Evolutionary conservation across 2,888 invertebrate genomes (phyloP).

Genomic region (Meganola albula): DNA sequence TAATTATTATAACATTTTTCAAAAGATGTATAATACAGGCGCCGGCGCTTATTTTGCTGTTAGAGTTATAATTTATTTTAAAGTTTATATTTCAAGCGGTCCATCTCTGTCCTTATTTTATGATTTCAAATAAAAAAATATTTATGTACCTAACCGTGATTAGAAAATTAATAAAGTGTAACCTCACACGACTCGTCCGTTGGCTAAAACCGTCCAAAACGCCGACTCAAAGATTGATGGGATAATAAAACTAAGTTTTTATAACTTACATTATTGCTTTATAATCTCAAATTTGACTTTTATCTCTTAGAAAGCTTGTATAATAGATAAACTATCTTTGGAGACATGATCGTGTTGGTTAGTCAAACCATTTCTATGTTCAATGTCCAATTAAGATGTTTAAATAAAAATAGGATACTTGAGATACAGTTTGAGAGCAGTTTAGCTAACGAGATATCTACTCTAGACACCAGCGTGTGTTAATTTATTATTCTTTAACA

Average conservation of each 20-base stretch:
- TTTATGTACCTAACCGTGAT: conserved; percentile 17
- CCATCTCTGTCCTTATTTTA: neutral
- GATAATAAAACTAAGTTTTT: conserved; percentile 68
- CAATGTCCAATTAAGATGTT: conserved; percentile 45
- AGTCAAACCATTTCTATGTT: conserved; percentile 38
- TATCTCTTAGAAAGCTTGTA: conserved; percentile 70
- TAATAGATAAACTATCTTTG: conserved; percentile 59
- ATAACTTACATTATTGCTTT: conserved; percentile 64
- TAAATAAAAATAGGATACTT: conserved; percentile 44
- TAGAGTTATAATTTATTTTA: no score
- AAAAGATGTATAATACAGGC: no score
- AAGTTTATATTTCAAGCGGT: neutral
- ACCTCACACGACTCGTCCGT: conserved; percentile 51
- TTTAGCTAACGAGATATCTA: conserved; percentile 40
- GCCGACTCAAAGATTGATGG: conserved; percentile 69
- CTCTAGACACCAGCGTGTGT: conserved; percentile 34
- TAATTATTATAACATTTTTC: no score
- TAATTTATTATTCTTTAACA: conserved; percentile 35
- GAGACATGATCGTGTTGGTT: conserved; percentile 66
- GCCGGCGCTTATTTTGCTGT: no score
- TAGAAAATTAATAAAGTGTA: conserved; percentile 32
- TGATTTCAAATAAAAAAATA: conserved; percentile 2
- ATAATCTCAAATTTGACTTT: conserved; percentile 69
- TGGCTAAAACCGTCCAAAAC: conserved; percentile 37
- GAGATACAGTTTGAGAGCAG: conserved; percentile 33